A percentile compares a stretch with the other conserved stretches of the same genome.
phyloP scores from a whole-genome alignment of 2,113 vertebrate genomes.

The Callospermophilus lateralis region DNA sequence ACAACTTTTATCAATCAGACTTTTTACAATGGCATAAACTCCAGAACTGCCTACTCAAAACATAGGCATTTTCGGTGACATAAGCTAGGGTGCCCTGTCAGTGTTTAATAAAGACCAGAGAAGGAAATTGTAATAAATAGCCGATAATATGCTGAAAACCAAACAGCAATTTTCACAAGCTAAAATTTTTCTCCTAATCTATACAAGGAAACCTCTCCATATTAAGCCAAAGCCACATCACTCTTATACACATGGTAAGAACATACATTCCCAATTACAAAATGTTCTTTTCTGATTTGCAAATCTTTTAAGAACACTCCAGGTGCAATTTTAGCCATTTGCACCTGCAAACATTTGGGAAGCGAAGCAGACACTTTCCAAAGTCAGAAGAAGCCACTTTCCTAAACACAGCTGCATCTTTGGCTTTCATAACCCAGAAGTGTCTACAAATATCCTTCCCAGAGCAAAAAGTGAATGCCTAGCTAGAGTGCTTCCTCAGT shows the following conservation, averaged over 20 bases:
- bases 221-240: background rate
- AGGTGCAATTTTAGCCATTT: conserved; percentile 57
- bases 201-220: background rate
- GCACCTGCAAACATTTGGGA: conserved; percentile 70
- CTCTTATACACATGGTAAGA: background rate
- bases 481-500: background rate
- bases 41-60: background rate
- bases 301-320: conserved; percentile 62
- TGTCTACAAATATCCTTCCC: background rate
- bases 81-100: background rate
- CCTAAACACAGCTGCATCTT: conserved; percentile 65
- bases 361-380: background rate
- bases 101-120: background rate
- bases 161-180: background rate
- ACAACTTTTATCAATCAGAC: background rate
- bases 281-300: conserved; percentile 56
- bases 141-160: background rate
- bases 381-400: conserved; percentile 60
- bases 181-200: background rate
- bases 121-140: background rate
- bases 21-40: background rate
- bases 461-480: background rate
- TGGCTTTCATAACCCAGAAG: conserved; percentile 30
- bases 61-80: background rate
- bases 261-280: conserved; percentile 38